These are phyloP conservation scores for Malacoraja senta DNA, from an alignment of 2,797 vertebrate genomes.

Conservation along the genomic window DNA sequence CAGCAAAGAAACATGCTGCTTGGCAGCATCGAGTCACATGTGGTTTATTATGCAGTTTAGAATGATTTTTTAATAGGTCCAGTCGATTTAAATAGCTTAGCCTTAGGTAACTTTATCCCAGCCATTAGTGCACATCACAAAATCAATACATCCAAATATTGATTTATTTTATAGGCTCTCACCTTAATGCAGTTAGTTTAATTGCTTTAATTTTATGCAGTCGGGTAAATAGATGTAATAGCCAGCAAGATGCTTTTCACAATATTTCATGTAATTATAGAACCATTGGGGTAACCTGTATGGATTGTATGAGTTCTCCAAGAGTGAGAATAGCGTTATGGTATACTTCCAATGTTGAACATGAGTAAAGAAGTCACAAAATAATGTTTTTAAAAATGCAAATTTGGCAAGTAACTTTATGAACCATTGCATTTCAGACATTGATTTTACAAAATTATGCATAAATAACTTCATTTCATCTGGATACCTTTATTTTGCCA, in stretches of 20 bases:
- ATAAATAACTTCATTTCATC: not conserved
- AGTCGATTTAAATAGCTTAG: not conserved
- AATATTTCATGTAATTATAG: not conserved
- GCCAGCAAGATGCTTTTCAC: not conserved
- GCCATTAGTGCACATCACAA: not conserved
- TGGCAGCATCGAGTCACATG: not conserved
- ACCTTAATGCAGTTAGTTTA: not conserved
- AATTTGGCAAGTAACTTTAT: slow-evolving; percentile 24
- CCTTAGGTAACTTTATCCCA: not conserved
- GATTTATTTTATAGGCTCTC: not conserved
- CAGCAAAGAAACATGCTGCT: not conserved
- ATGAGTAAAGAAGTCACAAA: not conserved
- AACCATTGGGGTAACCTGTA: not conserved
- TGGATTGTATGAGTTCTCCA: not conserved
- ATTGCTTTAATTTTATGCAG: not conserved
- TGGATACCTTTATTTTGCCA: not conserved
- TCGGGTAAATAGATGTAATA: not conserved
- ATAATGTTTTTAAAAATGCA: not conserved
- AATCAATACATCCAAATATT: not conserved
- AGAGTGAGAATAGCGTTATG: not conserved
- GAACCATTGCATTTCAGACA: not conserved
- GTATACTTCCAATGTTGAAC: not conserved
- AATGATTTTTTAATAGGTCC: not conserved
- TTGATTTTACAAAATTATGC: not conserved
- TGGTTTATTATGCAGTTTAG: not conserved